Percentiles rank a stretch among this genome's conserved stretches.
Evolutionary conservation across 2,113 vertebrate species (phyloP).

Genomic region (Sigmodon hispidus): DNA sequence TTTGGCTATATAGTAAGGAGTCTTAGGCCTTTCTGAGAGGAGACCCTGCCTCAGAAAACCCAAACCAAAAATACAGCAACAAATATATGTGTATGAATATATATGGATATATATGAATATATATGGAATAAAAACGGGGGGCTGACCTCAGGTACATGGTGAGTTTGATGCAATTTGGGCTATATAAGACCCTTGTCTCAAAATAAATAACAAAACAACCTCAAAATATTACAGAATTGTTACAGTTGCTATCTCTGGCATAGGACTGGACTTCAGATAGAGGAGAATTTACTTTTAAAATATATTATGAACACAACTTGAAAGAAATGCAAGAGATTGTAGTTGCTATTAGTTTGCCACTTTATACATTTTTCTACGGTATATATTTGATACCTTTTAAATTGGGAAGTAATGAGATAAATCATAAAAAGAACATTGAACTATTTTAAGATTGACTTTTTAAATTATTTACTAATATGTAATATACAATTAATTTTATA

Average conservation of each 20-base stretch:
- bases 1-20: background rate
- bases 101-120: background rate
- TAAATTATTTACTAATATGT: constrained; percentile 31
- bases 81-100: background rate
- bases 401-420: background rate
- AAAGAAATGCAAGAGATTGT: background rate
- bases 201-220: background rate
- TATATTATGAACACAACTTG: background rate
- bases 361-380: background rate
- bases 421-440: background rate
- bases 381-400: background rate
- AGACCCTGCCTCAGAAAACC: background rate
- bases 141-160: background rate
- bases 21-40: background rate
- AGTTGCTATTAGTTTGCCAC: background rate
- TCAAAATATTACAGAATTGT: background rate
- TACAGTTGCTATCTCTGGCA: background rate
- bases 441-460: constrained; percentile 54
- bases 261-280: background rate
- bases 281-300: background rate
- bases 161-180: background rate
- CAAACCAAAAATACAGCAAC: background rate
- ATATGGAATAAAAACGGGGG: background rate
- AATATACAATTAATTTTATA: background rate
- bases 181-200: background rate